A percentile compares a stretch with the other conserved stretches of the same genome.
Evolutionary conservation across 2,113 vertebrate genomes (phyloP).

Genomic region (Rhinopomastus cyanomelas): DNA sequence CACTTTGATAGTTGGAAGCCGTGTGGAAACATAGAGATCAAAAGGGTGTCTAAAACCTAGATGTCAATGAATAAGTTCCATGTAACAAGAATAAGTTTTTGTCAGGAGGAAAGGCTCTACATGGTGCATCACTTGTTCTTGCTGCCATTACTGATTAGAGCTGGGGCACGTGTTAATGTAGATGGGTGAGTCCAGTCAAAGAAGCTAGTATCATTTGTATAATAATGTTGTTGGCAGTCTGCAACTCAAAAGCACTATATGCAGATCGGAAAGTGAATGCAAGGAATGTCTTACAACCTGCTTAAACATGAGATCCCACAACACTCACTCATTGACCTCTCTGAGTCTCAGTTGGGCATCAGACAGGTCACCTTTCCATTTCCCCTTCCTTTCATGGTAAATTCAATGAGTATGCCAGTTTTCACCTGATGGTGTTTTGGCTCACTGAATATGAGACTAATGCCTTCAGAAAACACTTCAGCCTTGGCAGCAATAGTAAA

Average conservation of each 20-base stretch:
- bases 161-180: not conserved
- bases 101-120: not conserved
- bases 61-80: not conserved
- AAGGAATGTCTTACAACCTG: not conserved
- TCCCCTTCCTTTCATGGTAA: not conserved
- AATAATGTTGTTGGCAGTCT: not conserved
- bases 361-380: not conserved
- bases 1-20: not conserved
- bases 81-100: not conserved
- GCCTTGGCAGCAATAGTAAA: not conserved
- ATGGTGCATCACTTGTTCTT: not conserved
- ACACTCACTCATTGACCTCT: not conserved
- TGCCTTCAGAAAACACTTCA: slow-evolving; percentile 47
- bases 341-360: not conserved
- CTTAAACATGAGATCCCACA: not conserved
- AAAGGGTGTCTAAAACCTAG: not conserved
- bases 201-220: not conserved
- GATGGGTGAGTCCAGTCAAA: not conserved
- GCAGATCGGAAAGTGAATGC: not conserved
- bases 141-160: not conserved
- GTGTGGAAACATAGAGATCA: not conserved
- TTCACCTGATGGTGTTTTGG: slow-evolving; percentile 14
- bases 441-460: not conserved
- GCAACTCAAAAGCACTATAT: not conserved
- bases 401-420: not conserved